Base-by-base conservation (phyloP, 2,113 vertebrate genomes). In the Oxyura jamaicensis region DNA sequence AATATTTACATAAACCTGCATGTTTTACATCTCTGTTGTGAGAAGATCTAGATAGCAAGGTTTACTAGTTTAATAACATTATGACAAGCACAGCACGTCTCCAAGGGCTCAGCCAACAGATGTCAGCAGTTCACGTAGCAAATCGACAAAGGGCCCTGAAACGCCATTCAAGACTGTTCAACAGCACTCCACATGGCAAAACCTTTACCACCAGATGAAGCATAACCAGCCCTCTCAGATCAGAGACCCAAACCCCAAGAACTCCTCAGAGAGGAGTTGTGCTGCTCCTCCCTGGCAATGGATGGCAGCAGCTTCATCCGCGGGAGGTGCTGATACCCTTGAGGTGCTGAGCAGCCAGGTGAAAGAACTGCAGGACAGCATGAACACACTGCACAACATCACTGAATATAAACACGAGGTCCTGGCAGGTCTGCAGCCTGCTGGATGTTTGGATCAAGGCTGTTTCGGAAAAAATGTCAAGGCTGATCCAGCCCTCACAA, bases 271-370 rank as follows among this genome's bases (percentile, higher is more conserved):
- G 14, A 90, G 17, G 42, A 73, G 46, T 48, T 48, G 46, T 1
- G 1, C n/a, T 31, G 46, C 60, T 82, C 36, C 58, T 76, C 22
- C 31, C 29, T 23, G 29, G 3, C 12, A 36, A 28, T 2, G 1
- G 1, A 28, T 3, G 1, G 1, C 28, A 44, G 41, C 1, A 19
- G 67, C 33, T 26, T 73, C 65, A 17, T 5, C 29, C 3, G 10
- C 3, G 15, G 14, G 28, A 39, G 3, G 10, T 16, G 7, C 22
- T 0, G 4, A 20, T n/a, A 5, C 4, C 48, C 52, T 4, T 10
- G 29, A 63, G 71, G 18, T 46, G 44, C 59, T 14, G 17, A 76
- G 50, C 1, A 7, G 29, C 19, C 73, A 44, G 22, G 18, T 53
- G 8, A 65, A 67, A 77, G 20, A n/a, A 4, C 18, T 41, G 42